Evolutionary conservation across 2,888 invertebrate species (phyloP), one percentile per base, ranked within the genome.

Genomic region (Busseola fusca): DNA sequence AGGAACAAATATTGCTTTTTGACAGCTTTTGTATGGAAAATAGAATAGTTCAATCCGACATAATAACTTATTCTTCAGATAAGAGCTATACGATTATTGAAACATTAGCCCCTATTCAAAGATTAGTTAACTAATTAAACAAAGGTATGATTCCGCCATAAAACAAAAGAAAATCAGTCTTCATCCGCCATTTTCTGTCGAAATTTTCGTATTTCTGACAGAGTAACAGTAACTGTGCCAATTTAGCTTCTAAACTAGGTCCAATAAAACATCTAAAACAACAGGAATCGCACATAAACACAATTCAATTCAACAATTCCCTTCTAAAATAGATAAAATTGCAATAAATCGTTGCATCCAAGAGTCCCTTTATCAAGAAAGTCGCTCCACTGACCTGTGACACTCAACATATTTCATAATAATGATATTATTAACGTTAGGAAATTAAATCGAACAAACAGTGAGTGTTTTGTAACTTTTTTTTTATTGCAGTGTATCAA

Each of bases 311-410:
- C 57, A 74, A 68, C 67, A 54, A 45, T 71, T 74, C 67, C 3
- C 63, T 60, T 78, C 65, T 69, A 71, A 77, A 70, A 84, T 69
- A 72, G 77, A 74, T 80, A 74, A 74, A 78, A 63, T 69, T 81
- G 83, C 84, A 83, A 84, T 84, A 84, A 83, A 79, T 83, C 81
- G 75, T 75, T 74, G 76, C 80, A 79, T 74, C 84, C 71, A 78
- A 69, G 77, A 76, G 64, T 64, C 60, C 37, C 21, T 80, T 84
- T 87, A 88, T 88, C 88, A 84, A 85, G 88, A 88, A 88, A 88
- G 88, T 84, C 78, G 88, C 21, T 80, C 88, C 42, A 88, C 14
- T 88, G 80, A 87, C 84, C 83, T 76, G 25, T 76, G 85, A 68
- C 84, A 65, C 73, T 66, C 34, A 70, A 52, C 72, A 77, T 86